These are phyloP conservation scores for Barypeithes pellucidus DNA, from an alignment of 2,888 invertebrate genomes.

Conservation along the genomic window DNA sequence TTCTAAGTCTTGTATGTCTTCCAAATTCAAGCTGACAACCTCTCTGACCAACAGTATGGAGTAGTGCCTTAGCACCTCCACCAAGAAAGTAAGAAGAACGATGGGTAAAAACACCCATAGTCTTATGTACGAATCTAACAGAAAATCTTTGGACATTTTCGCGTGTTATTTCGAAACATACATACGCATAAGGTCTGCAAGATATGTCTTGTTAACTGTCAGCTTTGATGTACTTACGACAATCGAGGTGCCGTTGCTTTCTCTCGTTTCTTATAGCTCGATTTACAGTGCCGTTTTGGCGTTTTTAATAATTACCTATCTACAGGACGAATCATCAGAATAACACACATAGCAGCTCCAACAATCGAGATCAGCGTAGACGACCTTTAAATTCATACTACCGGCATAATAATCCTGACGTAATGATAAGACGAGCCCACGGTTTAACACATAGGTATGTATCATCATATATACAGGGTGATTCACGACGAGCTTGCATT, in stretches of 20 bases:
- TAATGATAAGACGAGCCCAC: constrained; percentile 64
- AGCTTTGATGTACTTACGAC: neutral
- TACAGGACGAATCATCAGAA: constrained; percentile 25
- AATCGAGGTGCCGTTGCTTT: neutral
- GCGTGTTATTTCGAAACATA: neutral
- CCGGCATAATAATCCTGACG: constrained; percentile 56
- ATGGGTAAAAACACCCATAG: constrained; percentile 47
- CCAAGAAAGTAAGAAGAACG: constrained; percentile 37
- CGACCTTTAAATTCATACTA: constrained; percentile 46
- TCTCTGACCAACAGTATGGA: constrained; percentile 19
- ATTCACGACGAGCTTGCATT: too few species aligned
- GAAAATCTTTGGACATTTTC: constrained; percentile 35
- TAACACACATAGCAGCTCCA: constrained; percentile 1
- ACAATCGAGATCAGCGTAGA: constrained; percentile 29
- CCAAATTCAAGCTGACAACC: constrained; percentile 5
- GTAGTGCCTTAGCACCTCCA: constrained; percentile 37
- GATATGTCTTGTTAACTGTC: neutral
- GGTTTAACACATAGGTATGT: constrained; percentile 61
- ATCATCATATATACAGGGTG: neutral
- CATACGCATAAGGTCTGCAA: too few species aligned
- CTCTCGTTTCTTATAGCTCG: neutral
- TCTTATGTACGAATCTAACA: constrained; percentile 40
- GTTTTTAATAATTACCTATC: neutral
- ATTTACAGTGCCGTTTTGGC: neutral
- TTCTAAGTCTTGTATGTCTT: constrained; percentile 27